These are phyloP conservation scores for Galeopterus variegatus DNA, from an alignment of 2,113 vertebrate species.

Conservation along the genomic window DNA sequence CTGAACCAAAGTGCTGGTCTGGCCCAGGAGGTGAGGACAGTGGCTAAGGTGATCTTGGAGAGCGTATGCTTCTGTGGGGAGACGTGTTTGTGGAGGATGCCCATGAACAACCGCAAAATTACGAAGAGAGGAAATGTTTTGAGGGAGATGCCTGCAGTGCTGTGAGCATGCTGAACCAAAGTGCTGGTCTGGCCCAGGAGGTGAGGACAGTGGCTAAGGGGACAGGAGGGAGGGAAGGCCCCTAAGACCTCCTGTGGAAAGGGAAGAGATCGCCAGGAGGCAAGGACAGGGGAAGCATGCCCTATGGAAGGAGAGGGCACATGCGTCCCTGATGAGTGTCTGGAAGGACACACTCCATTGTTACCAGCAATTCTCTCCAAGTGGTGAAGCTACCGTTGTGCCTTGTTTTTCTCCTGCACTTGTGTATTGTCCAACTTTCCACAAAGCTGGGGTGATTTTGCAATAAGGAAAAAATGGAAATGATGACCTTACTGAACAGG, in stretches of 20 bases:
- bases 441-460: not conserved
- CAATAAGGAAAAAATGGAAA: not conserved
- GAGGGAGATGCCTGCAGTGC: accelerated
- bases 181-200: not conserved
- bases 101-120: accelerated
- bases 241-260: accelerated
- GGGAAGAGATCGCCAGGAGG: not conserved
- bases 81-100: accelerated
- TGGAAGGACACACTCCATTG: accelerated
- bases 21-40: not conserved
- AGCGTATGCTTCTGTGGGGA: accelerated
- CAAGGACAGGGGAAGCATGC: accelerated
- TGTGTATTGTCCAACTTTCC: accelerated
- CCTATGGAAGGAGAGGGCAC: too few relatives aligned
- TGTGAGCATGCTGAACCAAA: accelerated
- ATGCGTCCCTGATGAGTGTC: accelerated
- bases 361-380: accelerated
- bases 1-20: accelerated
- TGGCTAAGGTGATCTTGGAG: too few relatives aligned
- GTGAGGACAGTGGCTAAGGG: too few relatives aligned
- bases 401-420: accelerated
- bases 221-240: not conserved
- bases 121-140: accelerated
- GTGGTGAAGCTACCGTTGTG: accelerated
- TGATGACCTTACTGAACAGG: accelerated